These are phyloP conservation scores for Vultur gryphus DNA, from an alignment of 2,797 vertebrate genomes.

Conservation along the genomic window DNA sequence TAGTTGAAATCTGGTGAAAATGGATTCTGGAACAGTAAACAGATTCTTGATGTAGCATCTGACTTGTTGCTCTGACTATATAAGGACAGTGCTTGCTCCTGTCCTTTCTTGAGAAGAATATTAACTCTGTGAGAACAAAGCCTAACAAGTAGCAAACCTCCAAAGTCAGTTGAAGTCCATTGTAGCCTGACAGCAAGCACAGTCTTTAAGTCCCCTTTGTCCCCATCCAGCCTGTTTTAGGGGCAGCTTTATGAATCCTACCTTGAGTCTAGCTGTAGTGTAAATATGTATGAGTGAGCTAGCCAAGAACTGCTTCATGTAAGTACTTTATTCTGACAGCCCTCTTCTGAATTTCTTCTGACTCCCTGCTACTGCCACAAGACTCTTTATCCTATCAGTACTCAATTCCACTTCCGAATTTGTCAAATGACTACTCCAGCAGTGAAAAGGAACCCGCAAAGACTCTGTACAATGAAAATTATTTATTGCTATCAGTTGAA, in stretches of 20 bases:
- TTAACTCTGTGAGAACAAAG: not conserved
- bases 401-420: not conserved
- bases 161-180: not conserved
- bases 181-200: not conserved
- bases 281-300: not conserved
- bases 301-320: not conserved
- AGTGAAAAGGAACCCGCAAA: not conserved
- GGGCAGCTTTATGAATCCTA: not conserved
- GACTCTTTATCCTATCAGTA: not conserved
- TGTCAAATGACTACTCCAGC: not conserved
- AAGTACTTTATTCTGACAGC: not conserved
- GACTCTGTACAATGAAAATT: not conserved
- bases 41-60: not conserved
- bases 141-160: not conserved
- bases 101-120: not conserved
- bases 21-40: not conserved
- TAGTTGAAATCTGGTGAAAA: not conserved
- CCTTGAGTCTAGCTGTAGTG: not conserved
- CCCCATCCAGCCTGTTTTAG: not conserved
- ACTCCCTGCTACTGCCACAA: not conserved
- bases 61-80: not conserved
- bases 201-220: not conserved
- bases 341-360: not conserved
- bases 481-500: slow-evolving; percentile 10
- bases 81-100: not conserved